These are phyloP conservation scores for Trachemys scripta DNA, from an alignment of 2,113 vertebrate genomes.

Conservation along the genomic window DNA sequence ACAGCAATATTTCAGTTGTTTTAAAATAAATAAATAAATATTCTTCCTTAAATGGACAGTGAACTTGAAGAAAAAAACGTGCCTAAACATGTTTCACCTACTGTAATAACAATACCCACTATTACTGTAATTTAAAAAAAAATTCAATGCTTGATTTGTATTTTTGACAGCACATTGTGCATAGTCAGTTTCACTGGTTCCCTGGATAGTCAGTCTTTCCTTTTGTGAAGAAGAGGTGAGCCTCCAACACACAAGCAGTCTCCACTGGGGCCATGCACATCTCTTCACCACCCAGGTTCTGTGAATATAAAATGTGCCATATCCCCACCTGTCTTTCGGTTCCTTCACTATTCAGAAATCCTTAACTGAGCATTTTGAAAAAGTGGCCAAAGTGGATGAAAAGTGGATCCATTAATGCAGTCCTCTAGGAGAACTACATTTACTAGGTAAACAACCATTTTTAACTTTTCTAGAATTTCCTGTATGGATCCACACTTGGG, in stretches of 20 bases:
- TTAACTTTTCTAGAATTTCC: not conserved
- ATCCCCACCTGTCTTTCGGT: not conserved
- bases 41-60: not conserved
- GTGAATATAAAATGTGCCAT: not conserved
- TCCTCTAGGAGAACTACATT: accelerated
- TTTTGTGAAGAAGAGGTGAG: not conserved
- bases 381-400: accelerated
- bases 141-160: not conserved
- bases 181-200: too few species aligned
- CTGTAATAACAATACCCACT: not conserved
- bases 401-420: not conserved
- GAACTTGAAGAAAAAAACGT: not conserved
- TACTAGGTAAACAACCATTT: not conserved
- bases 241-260: not conserved
- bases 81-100: not conserved
- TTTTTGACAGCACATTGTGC: not conserved
- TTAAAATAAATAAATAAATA: too few species aligned
- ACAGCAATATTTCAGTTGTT: not conserved
- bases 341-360: not conserved
- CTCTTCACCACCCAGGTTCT: not conserved
- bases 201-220: not conserved
- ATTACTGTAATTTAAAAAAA: not conserved
- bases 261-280: not conserved
- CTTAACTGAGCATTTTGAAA: not conserved
- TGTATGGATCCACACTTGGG: not conserved